Evolutionary conservation across 1,140 invertebrate species (phyloP), one percentile per base, ranked within the genome.

Genomic region (Lucilia sericata): DNA sequence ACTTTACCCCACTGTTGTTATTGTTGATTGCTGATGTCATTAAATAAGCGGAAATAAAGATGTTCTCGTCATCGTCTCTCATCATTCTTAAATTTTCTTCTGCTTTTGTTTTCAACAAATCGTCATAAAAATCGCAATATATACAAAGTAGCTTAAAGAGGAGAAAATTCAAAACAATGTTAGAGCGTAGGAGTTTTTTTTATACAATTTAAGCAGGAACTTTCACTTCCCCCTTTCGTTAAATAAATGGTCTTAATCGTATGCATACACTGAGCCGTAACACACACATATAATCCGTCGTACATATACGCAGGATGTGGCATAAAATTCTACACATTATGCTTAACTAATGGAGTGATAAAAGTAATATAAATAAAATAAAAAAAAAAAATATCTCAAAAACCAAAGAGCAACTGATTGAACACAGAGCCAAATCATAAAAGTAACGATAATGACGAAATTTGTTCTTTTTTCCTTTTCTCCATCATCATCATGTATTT

Each of bases 331-430:
- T n/a, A n/a, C 51, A 60, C 55, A 60, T 60, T 60, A 60, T 60
- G 17, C 14, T 60, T 60, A 60, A 60, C 55, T 60, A 60, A 60
- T 60, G 55, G 55, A 60, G 55, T 60, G 55, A 60, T 60, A 60
- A 60, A 60, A 60, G 55, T 60, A n/a, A 60, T 60, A 60, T n/a
- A 60, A 60, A 60, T 60, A 60, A 60, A n/a, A n/a, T n/a, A 17
- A n/a, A 12, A 55, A 55, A 55, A 55, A 17, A 55, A 60, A 60
- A 14, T n/a, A 60, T 60, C 14, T 8, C 17, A 60, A 60, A 60
- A 60, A 60, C n/a, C 14, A 60, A 60, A 42, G 7, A 42, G 42
- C 42, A 42, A 42, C 42, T 42, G 42, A 42, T 42, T 42, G 42
- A 42, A 42, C 42, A 42, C 42, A 42, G 42, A 42, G 42, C 7